Evolutionary conservation across 2,113 vertebrate species (phyloP).

Genomic region (Zeus faber): DNA sequence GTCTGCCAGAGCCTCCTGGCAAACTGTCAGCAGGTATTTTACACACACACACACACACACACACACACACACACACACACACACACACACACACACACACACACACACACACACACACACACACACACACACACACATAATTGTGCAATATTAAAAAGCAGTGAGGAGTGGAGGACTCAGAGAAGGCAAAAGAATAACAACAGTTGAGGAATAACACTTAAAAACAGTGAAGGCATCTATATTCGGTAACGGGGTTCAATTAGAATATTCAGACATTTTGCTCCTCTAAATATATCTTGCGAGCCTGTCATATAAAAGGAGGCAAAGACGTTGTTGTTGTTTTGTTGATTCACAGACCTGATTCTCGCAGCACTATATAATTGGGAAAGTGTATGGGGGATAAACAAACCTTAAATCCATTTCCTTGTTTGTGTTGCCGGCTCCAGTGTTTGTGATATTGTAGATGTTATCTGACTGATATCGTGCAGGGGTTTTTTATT

Average conservation of each 20-base stretch:
- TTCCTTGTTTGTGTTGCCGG: conserved; percentile 23
- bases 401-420: conserved; percentile 45
- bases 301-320: conserved; percentile 30
- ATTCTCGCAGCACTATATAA: conserved; percentile 53
- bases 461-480: conserved; percentile 27
- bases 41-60: conserved; percentile 32
- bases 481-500: too few relatives aligned
- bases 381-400: conserved; percentile 39
- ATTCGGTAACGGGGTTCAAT: conserved; percentile 6
- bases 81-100: conserved; percentile 12
- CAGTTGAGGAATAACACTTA: background rate
- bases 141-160: conserved; percentile 15
- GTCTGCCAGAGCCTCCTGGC: conserved; percentile 29
- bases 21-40: conserved; percentile 56
- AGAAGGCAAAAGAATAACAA: background rate
- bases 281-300: conserved; percentile 32
- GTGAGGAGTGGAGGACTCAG: background rate
- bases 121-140: background rate
- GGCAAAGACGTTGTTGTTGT: conserved; percentile 17
- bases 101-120: background rate
- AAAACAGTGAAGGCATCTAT: conserved; percentile 5
- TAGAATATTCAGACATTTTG: conserved; percentile 34
- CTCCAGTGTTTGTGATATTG: conserved; percentile 27
- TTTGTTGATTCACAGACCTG: conserved; percentile 39
- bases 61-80: conserved; percentile 18